phyloP scores from a whole-genome alignment of 92 coral and sea anemone species.

The Palythoa heliodiscus region DNA sequence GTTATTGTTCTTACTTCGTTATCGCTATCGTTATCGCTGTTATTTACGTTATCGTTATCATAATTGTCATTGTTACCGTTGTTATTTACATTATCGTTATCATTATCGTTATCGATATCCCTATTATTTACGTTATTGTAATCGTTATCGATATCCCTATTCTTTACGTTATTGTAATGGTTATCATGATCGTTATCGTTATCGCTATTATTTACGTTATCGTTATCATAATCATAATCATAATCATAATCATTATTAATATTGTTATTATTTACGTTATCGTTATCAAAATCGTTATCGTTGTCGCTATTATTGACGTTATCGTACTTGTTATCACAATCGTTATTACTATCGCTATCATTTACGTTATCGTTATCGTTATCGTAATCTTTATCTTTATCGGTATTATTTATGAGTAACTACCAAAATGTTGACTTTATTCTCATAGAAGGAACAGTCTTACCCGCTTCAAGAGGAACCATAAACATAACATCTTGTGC shows the following conservation, averaged over 20 bases:
- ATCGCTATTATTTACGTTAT: background rate
- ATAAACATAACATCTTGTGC: background rate
- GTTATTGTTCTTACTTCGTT: too few relatives aligned
- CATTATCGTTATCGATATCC: background rate
- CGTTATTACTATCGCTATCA: background rate
- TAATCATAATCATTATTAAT: too few relatives aligned
- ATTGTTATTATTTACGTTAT: background rate
- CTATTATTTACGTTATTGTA: too few relatives aligned
- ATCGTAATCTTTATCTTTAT: background rate
- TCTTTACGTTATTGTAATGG: background rate
- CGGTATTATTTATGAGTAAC: background rate
- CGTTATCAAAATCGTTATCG: too few relatives aligned
- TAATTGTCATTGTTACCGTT: background rate
- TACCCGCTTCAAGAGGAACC: background rate
- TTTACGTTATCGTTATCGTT: background rate
- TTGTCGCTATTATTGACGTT: background rate
- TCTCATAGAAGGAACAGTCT: constrained; percentile 1
- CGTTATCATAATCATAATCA: background rate
- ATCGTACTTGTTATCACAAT: too few relatives aligned
- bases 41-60: background rate
- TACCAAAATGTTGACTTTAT: background rate
- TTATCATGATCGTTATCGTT: too few relatives aligned
- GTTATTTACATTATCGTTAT: too few relatives aligned
- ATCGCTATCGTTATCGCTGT: background rate
- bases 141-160: background rate